Evolutionary conservation across 2,797 vertebrate genomes (phyloP).

Genomic region (Macropodus opercularis): DNA sequence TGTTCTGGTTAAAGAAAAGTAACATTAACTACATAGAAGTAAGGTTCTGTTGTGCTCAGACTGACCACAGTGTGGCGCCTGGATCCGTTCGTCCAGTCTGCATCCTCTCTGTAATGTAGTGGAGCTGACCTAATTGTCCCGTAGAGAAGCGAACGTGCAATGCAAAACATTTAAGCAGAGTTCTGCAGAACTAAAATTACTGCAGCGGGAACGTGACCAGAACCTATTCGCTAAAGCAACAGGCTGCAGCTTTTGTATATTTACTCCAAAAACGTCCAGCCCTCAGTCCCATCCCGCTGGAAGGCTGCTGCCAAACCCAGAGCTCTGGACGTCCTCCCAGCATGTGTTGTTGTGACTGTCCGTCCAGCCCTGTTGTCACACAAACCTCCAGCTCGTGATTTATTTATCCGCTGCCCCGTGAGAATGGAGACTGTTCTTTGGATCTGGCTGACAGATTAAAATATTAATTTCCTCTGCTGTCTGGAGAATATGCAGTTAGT

Average conservation of each 20-base stretch:
- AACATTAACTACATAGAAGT: neutral
- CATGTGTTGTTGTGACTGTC: constrained; percentile 58
- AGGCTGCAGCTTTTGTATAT: constrained; percentile 8
- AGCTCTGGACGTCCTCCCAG: constrained; percentile 42
- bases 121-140: constrained; percentile 61
- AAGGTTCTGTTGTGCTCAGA: neutral
- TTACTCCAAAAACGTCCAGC: constrained; percentile 12
- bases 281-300: constrained; percentile 32
- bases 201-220: too few species aligned
- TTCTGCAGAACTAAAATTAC: too few species aligned
- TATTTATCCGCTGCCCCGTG: constrained; percentile 73
- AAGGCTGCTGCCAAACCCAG: constrained; percentile 47
- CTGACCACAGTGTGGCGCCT: constrained; percentile 66
- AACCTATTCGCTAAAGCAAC: neutral
- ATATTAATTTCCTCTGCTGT: constrained; percentile 76
- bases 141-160: constrained; percentile 20
- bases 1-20: too few species aligned
- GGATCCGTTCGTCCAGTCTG: constrained; percentile 11
- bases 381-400: constrained; percentile 74
- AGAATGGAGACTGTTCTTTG: constrained; percentile 53
- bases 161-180: constrained; percentile 19
- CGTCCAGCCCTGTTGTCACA: constrained; percentile 67
- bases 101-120: constrained; percentile 17
- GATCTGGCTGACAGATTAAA: constrained; percentile 68
- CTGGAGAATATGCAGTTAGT: constrained; percentile 43